Evolutionary conservation across 2,888 invertebrate genomes (phyloP), one percentile per base, ranked within the genome.

Genomic region (Antheraea assamensis): DNA sequence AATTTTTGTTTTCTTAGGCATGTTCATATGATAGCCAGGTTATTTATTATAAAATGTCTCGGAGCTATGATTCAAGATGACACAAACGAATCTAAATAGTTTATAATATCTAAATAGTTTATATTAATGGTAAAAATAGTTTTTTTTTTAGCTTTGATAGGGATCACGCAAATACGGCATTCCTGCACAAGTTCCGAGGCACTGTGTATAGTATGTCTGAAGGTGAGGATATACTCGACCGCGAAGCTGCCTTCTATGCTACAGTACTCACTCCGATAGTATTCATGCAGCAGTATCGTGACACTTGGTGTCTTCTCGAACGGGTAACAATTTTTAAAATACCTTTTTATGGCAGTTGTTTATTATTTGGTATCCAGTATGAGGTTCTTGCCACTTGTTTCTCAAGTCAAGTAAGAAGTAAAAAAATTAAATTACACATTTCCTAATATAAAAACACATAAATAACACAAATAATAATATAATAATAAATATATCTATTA

Each of bases 241-340:
- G 88, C 0, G 94, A 92, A 73, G 92, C 87, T 0, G 89, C 93
- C 0, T 92, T 86, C 83, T 92, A 92, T 76, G 90, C 91, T 0
- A 82, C 90, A 0, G 87, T 90, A 1, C 85, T 93, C 21, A 90
- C 88, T 0, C 93, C 93, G 0, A 75, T 93, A 21, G 80, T 92
- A 30, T 92, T 93, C 77, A 75, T 93, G 13, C 92, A 93, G 76
- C 90, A 91, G 78, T 89, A 92, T 68, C 82, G 88, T 15, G 93
- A 92, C 58, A 87, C 88, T 17, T 93, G 93, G 93, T 93, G 93
- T 75, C 82, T 93, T 19, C 75, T 93, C 66, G 92, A 93, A 74
- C 83, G 92, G 81, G 93, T 93, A 76, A 84, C 80, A 72, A 3
- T 58, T 24, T 24, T 70, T 73, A 10, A 27, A 35, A 49, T 72